Base-by-base conservation (phyloP, 2,797 vertebrate genomes). In the Cottoperca gobio region DNA sequence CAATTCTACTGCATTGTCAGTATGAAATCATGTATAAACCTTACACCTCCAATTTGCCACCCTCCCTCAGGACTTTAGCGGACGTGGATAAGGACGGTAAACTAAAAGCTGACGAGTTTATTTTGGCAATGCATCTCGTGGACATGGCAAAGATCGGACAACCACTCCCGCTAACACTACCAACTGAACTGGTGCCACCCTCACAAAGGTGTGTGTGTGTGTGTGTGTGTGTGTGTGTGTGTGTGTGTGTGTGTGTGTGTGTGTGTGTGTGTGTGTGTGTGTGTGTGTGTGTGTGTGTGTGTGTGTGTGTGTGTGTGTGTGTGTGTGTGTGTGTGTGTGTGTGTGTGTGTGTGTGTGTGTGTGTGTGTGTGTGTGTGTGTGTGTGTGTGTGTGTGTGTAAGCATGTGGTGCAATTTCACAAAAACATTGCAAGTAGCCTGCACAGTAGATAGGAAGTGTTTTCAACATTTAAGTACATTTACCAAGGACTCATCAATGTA, bases 61-160 rank as follows among this genome's bases (percentile, higher is more conserved):
- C 13, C n/a, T 54, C 43, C 37, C 53, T 6, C 83, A 99, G 98
- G 98, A 97, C 90, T 43, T 91, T 99, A 76, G 95, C 98, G 58
- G 98, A 99, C 84, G 91, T 98, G 43, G 97, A 99, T 88, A 95
- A 96, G 65, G 97, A 99, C 12, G 98, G 98, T 12, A 98, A 99
- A 81, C 93, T 99, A 42, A 97, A 93, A 84, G 97, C 96, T 0
- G 98, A 99, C 35, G 98, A 99, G 90, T 99, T 99, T 89, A 97
- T 99, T 82, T 92, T 99, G 83, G 98, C 97, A 0, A 99, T 99
- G 98, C 97, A 99, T 70, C 94, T 99, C 35, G 98, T 97, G 8
- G 98, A 99, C 81, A 92, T 97, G 94, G 97, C 97, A 70, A 99
- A 94, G 91, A 91, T 83, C 0, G 97, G 97, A 35, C 96, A 96